Evolutionary conservation across 2,113 vertebrate genomes (phyloP).

Genomic region (Neodon shergylaensis): DNA sequence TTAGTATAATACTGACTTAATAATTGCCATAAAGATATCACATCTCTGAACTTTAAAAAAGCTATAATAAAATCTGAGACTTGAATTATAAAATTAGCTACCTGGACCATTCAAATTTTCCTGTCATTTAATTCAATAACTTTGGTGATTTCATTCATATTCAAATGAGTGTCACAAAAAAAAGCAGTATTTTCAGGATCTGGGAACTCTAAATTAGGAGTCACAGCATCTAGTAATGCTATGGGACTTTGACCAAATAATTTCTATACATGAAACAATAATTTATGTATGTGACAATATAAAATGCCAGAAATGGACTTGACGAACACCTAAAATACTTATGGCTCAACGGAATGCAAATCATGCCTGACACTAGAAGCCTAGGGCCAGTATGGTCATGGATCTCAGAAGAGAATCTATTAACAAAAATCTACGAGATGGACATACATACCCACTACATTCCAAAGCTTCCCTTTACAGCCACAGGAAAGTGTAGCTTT

Average conservation of each 20-base stretch:
- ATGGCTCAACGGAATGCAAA: not conserved
- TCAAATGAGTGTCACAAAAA: slow-evolving; percentile 16
- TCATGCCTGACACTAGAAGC: too few relatives aligned
- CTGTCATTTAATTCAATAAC: slow-evolving; percentile 34
- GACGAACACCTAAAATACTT: not conserved
- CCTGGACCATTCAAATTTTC: not conserved
- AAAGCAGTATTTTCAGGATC: not conserved
- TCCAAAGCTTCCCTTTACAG: not conserved
- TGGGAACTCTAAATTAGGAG: not conserved
- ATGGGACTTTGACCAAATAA: not conserved
- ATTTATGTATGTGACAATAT: not conserved
- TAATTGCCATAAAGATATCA: not conserved
- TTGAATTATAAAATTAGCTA: slow-evolving; percentile 24
- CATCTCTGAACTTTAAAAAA: slow-evolving; percentile 4
- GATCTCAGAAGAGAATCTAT: not conserved
- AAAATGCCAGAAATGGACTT: not conserved
- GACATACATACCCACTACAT: not conserved
- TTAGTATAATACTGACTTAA: not conserved
- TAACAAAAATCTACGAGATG: not conserved
- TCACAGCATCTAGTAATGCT: not conserved
- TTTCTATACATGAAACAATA: not conserved
- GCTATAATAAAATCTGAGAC: slow-evolving; percentile 34
- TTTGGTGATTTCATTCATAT: not conserved
- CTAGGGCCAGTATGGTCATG: not conserved
- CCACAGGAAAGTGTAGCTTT: not conserved